A percentile compares a stretch with the other conserved stretches of the same genome.
Evolutionary conservation across 2,797 vertebrate genomes (phyloP).

Genomic region (Arnoldichthys spilopterus): DNA sequence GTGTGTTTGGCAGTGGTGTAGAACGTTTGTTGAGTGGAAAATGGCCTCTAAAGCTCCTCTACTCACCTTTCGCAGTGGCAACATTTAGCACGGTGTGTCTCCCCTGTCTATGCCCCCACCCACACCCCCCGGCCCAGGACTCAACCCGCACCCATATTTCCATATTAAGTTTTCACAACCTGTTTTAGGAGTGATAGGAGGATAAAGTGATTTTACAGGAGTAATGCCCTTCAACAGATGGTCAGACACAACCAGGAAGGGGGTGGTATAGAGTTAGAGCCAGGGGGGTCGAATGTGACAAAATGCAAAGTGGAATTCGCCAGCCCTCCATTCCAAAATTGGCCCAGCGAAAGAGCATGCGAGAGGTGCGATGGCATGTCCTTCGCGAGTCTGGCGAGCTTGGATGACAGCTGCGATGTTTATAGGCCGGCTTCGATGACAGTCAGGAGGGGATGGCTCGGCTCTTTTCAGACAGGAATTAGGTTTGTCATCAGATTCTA

Average conservation of each 20-base stretch:
- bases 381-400: constrained; percentile 76
- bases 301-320: constrained; percentile 87
- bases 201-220: constrained; percentile 79
- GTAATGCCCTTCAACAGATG: constrained; percentile 84
- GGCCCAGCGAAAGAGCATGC: constrained; percentile 79
- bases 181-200: constrained; percentile 69
- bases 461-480: constrained; percentile 87
- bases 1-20: constrained; percentile 32
- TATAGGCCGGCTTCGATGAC: constrained; percentile 88
- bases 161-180: constrained; percentile 72
- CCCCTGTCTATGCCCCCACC: constrained; percentile 34
- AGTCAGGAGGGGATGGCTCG: constrained; percentile 79
- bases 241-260: constrained; percentile 69
- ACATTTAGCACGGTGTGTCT: constrained; percentile 75
- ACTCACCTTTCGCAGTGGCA: constrained; percentile 82
- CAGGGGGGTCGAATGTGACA: constrained; percentile 78
- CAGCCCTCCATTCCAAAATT: constrained; percentile 82
- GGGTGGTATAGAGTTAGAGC: constrained; percentile 38
- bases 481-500: constrained; percentile 91
- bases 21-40: constrained; percentile 80
- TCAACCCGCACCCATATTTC: constrained; percentile 63
- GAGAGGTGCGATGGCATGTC: constrained; percentile 86
- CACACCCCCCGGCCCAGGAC: constrained; percentile 32
- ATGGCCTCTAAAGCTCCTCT: constrained; percentile 77
- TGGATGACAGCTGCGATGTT: constrained; percentile 94